Percentiles rank a stretch among this genome's conserved stretches.
These are phyloP conservation scores for Thryonomys swinderianus DNA, from an alignment of 2,113 vertebrate genomes.

Conservation along the genomic window DNA sequence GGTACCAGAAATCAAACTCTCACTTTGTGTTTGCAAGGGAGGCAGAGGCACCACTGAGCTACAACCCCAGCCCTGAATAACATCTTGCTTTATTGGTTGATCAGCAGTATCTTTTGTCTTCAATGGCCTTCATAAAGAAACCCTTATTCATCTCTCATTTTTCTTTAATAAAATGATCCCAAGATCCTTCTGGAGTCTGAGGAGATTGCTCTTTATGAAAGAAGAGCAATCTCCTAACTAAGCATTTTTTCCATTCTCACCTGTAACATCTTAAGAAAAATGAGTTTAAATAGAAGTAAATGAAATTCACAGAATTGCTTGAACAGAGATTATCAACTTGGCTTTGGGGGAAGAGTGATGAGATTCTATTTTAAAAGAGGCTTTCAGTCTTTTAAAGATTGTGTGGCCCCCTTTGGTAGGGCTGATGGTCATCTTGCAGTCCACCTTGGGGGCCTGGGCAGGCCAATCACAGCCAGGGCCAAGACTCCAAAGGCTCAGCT, in stretches of 20 bases:
- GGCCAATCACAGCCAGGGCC: too few relatives aligned
- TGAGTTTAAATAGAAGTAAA: not conserved
- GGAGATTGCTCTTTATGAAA: not conserved
- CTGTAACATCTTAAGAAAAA: not conserved
- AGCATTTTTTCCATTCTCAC: not conserved
- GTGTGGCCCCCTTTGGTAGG: rapidly evolving
- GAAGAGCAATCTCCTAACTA: not conserved
- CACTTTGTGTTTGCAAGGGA: too few relatives aligned
- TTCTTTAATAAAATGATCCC: not conserved
- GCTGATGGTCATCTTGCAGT: not conserved
- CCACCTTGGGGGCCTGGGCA: too few relatives aligned
- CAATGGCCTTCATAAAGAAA: not conserved
- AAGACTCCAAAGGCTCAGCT: too few relatives aligned
- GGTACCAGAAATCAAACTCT: too few relatives aligned
- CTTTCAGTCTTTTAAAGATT: not conserved
- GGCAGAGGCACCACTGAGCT: too few relatives aligned
- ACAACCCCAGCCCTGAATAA: too few relatives aligned
- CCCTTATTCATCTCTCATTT: not conserved
- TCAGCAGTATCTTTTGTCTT: not conserved
- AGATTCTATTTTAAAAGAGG: too few relatives aligned
- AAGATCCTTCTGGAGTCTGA: not conserved
- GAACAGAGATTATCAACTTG: not conserved
- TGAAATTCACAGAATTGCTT: not conserved
- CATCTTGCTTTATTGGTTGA: not conserved
- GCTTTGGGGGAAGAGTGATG: not conserved